phyloP scores from a whole-genome alignment of 2,888 invertebrate species.

The Amphipyra tragopoginis region DNA sequence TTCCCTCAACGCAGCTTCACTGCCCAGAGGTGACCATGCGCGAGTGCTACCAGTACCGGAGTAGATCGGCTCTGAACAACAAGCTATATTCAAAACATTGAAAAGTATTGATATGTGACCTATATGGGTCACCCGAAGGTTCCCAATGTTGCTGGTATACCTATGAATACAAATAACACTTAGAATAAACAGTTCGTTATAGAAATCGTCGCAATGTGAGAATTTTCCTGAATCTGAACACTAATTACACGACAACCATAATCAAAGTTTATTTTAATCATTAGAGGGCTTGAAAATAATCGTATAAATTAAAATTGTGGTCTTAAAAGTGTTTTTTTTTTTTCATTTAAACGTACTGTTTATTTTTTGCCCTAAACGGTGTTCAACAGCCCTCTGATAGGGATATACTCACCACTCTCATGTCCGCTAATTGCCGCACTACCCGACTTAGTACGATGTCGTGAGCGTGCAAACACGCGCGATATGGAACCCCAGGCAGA shows the following conservation, averaged over 20 bases:
- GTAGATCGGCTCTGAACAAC: constrained; percentile 83
- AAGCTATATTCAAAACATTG: constrained; percentile 52
- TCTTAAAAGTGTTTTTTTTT: no score
- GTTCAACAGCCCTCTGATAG: background rate
- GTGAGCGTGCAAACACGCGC: constrained; percentile 95
- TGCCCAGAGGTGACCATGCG: constrained; percentile 93
- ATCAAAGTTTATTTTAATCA: no score
- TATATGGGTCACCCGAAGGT: constrained; percentile 39
- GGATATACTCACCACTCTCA: constrained; percentile 89
- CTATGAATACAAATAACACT: background rate
- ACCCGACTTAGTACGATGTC: constrained; percentile 94
- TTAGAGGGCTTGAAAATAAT: no score
- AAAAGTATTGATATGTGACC: constrained; percentile 49
- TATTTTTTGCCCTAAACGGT: background rate
- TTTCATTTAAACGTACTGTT: background rate
- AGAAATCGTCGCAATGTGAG: background rate
- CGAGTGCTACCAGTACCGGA: constrained; percentile 86
- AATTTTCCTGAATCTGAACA: no score
- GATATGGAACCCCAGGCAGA: constrained; percentile 97
- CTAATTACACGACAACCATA: no score
- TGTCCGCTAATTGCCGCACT: constrained; percentile 91
- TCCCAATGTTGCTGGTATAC: constrained; percentile 15
- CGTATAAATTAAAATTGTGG: no score
- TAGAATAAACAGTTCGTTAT: background rate
- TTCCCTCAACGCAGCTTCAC: constrained; percentile 95